Base-by-base conservation (phyloP, 2,888 invertebrate genomes). In the Leucania comma region DNA sequence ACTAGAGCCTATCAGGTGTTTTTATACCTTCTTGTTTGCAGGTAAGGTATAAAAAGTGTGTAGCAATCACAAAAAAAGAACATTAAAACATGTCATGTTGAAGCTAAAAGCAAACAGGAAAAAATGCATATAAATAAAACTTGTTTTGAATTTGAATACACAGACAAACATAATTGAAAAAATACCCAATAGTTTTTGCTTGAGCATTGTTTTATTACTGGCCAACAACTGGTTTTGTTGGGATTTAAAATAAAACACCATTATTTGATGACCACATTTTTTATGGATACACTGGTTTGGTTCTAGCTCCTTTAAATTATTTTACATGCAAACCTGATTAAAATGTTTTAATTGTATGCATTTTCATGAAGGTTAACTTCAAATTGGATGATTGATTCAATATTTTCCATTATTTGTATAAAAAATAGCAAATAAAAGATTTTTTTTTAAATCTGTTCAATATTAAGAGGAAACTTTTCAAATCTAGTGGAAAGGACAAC, bases 41-140 rank as follows among this genome's bases (percentile, higher is more conserved):
- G 42, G 6, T 14, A 24, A 14, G 22, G 14, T 14, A 12, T n/a
- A 14, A 35, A 26, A 66, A 1, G 17, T 6, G 26, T 5, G 14
- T 20, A 24, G 9, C 0, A n/a, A 38, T 24, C 9, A 14, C 29
- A 20, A 29, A 38, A 35, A 17, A 29, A 9, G 2, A 17, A n/a
- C 6, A 24, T 22, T 3, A 10, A 46, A 56, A 57, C 46, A 35
- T 48, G 38, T 24, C 1, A 38, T 38, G 5, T 48, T 26, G n/a
- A 24, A 22, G 20, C n/a, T 22, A 42, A 1, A 38, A 59, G 5
- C 35, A 50, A 74, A 70, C 38, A 69, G 38, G 14, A 71, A 24
- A 68, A 26, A 10, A n/a, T 10, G 1, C 12, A 29, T 0, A 24
- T 29, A 3, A 42, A 2, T 4, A 17, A 54, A 50, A 71, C 54